Base-by-base conservation (phyloP, 2,888 invertebrate genomes). In the Scrobipalpa costella region DNA sequence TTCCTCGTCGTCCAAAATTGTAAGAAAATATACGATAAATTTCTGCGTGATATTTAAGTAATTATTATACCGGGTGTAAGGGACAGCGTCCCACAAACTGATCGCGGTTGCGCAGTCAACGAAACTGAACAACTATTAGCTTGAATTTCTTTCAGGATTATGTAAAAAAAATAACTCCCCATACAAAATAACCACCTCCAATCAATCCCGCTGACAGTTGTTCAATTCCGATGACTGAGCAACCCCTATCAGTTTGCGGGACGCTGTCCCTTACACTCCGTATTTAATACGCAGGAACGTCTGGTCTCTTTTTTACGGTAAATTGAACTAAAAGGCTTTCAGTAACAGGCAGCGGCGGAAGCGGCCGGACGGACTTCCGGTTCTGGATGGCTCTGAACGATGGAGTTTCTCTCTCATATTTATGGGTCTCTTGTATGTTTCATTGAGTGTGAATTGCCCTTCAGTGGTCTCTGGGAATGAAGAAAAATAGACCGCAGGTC, bases 291-390 rank as follows among this genome's bases (percentile, higher is more conserved):
- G 83, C 78, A 79, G 74, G 75, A 80, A 82, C 73, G 66, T 60
- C 77, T 73, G 80, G 79, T 74, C 79, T 80, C 81, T 81, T 84
- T 86, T 89, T 88, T 83, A 86, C 86, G 86, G 77, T 84, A 83
- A 88, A 88, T 88, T 89, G 85, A 89, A 86, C 88, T 88, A 89
- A 89, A 87, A 88, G 86, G 87, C 86, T 87, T 87, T 87, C 83
- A 83, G 78, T 71, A 77, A 74, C 83, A 85, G 83, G 81, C 80
- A 79, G 81, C 74, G 66, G 75, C 82, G 88, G 87, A 87, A 84
- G 85, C 79, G 83, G 83, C 83, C 77, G 77, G 79, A 80, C 83
- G 83, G 83, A 84, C 76, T 73, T 86, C 86, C 86, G 81, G 78
- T 76, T 80, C 79, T 81, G 80, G 76, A 78, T 79, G 77, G 75